Evolutionary conservation across 2,888 invertebrate species (phyloP), one percentile per base, ranked within the genome.

Genomic region (Octonoba sinensis): DNA sequence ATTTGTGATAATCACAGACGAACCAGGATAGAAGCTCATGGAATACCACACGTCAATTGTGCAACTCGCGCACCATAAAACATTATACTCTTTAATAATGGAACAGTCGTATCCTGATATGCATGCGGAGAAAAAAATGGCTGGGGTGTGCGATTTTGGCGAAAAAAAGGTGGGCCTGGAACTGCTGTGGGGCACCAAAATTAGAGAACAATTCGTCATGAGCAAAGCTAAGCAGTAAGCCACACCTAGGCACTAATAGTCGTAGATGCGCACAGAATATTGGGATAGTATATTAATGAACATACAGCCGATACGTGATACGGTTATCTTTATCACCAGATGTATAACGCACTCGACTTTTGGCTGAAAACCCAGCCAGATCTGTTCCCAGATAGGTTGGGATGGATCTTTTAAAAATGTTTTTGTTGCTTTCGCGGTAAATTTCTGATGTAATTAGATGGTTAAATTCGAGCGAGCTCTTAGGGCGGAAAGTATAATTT

Each of bases 221-320:
- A 49, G 36, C 36, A 73, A 69, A 46, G 65, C 49, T 24, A 49
- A 65, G 65, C 79, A 54, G 67, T 79, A 79, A 46, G 79, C 79
- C 79, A 79, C 79, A 79, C 79, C 79, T 79, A 69, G 47, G 60
- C 66, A 24, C 73, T 79, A 79, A 79, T 79, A 73, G 56, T 57
- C 56, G 59, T 54, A 51, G 56, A 76, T 66, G 36, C 69, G 60
- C 54, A 62, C 18, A 24, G 62, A 51, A 49, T 27, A 47, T 64
- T n/a, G 70, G 76, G 69, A 65, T 22, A 47, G 49, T 57, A 71
- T 49, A 62, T 71, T 78, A 78, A 78, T 78, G 70, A 72, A 72
- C 67, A 66, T 49, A 72, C 51, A 36, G 36, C 36, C 6, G 36
- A 8, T 36, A 36, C 36, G 36, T 36, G 36, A 36, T 36, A 36